Percentiles rank a stretch among this genome's conserved stretches.
Conservation (phyloP, 2,797 vertebrate species). For the Graptemys geographica region DNA sequence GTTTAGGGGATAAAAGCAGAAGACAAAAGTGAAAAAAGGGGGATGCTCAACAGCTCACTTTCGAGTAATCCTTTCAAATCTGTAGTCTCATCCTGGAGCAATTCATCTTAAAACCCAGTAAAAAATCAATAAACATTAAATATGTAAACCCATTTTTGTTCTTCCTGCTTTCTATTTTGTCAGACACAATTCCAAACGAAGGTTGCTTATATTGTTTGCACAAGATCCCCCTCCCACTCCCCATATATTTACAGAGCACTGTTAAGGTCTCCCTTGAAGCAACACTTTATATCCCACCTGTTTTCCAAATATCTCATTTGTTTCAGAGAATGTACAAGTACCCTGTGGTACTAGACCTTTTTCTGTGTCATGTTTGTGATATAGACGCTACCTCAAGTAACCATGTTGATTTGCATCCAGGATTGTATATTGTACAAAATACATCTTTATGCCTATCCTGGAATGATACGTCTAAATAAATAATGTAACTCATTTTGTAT, state of each 20-base stretch:
- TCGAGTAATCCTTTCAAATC: slow-evolving; percentile 27
- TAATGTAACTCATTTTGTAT: slow-evolving; percentile 54
- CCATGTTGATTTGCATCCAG: slow-evolving; percentile 29
- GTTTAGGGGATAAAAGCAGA: neutral
- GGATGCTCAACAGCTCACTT: neutral
- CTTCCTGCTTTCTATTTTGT: slow-evolving; percentile 51
- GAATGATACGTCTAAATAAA: slow-evolving; percentile 75
- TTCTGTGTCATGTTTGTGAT: neutral
- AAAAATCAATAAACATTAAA: slow-evolving; percentile 73
- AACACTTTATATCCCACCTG: neutral
- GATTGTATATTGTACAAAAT: slow-evolving; percentile 26
- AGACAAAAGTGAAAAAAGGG: neutral
- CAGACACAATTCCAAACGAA: slow-evolving; percentile 40
- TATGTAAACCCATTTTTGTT: slow-evolving; percentile 49
- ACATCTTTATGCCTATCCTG: slow-evolving; percentile 52
- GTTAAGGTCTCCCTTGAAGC: neutral
- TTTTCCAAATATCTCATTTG: neutral
- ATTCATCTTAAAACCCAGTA: slow-evolving; percentile 52
- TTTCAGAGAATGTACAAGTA: neutral
- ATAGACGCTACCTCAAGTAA: neutral
- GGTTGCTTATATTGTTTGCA: neutral
- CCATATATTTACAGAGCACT: neutral
- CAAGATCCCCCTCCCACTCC: neutral
- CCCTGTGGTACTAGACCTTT: neutral
- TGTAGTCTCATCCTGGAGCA: slow-evolving; percentile 42